These are phyloP conservation scores for Homarus gammarus DNA, from an alignment of 2,888 invertebrate genomes.

Conservation along the genomic window DNA sequence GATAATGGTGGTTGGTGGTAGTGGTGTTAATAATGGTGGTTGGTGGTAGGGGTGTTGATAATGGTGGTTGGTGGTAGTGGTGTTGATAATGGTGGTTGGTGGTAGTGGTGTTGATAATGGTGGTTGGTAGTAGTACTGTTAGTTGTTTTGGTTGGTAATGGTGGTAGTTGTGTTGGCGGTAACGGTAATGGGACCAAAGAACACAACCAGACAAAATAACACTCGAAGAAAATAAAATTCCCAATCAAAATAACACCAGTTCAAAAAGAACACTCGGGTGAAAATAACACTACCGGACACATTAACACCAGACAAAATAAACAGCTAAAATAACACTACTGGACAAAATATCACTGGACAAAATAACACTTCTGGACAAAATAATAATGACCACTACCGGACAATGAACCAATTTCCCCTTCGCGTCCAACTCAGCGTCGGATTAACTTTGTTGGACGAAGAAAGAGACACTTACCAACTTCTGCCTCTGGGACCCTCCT, in stretches of 20 bases:
- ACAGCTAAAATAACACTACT: too few species aligned
- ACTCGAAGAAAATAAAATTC: too few species aligned
- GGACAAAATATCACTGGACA: not conserved
- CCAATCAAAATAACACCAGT: not conserved
- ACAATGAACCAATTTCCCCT: constrained; percentile 56
- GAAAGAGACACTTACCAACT: constrained; percentile 59
- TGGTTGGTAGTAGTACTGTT: too few species aligned
- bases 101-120: not conserved
- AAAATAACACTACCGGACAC: not conserved
- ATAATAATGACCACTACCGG: constrained; percentile 6
- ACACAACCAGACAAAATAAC: not conserved
- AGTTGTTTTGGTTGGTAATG: constrained; percentile 4
- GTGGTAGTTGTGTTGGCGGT: not conserved
- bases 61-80: not conserved
- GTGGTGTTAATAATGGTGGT: not conserved
- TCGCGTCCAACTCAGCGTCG: constrained; percentile 33
- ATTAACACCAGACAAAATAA: too few species aligned
- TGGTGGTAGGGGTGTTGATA: not conserved
- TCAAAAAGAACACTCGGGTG: not conserved
- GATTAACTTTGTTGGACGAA: constrained; percentile 43
- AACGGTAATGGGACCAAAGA: too few species aligned
- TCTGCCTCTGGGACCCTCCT: not conserved
- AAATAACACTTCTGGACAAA: not conserved
- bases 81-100: not conserved
- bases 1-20: too few species aligned